A percentile compares a stretch with the other conserved stretches of the same genome.
Conservation (phyloP, 2,888 invertebrate species). For the Isotomurus palustris region DNA sequence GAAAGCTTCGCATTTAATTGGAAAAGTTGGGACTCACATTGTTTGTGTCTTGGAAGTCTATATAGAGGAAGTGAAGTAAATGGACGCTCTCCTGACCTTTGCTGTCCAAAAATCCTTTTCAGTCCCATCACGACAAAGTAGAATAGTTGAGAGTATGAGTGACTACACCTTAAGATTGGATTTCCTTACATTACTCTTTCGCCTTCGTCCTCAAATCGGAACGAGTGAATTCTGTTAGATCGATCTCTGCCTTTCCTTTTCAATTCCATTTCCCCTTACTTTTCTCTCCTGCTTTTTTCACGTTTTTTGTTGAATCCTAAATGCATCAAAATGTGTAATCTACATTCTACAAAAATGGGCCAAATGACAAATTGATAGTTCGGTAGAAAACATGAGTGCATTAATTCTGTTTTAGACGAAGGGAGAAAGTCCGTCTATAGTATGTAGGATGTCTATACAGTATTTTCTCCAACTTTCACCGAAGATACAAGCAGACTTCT, state of each 20-base stretch:
- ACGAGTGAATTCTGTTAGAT: constrained; percentile 18
- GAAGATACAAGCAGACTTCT: neutral
- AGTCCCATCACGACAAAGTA: neutral
- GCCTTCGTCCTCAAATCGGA: neutral
- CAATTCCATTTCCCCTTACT: constrained; percentile 10
- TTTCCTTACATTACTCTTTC: neutral
- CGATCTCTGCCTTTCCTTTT: constrained; percentile 27
- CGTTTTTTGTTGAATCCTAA: neutral
- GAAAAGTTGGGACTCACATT: too few species aligned
- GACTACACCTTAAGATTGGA: constrained; percentile 5
- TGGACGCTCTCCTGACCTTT: too few species aligned
- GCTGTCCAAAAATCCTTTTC: too few species aligned
- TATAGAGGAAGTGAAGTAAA: too few species aligned
- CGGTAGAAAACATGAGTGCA: neutral
- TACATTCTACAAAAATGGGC: neutral
- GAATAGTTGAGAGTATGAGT: constrained; percentile 6
- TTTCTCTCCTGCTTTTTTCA: neutral
- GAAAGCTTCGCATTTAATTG: too few species aligned
- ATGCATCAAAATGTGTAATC: neutral
- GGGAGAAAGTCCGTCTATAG: neutral
- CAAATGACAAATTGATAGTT: constrained; percentile 12
- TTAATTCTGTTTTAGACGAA: neutral
- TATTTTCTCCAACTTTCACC: neutral
- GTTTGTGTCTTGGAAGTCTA: too few species aligned
- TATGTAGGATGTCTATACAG: neutral